Conservation (phyloP, 1,140 invertebrate genomes). For the Chelonus insularis region DNA sequence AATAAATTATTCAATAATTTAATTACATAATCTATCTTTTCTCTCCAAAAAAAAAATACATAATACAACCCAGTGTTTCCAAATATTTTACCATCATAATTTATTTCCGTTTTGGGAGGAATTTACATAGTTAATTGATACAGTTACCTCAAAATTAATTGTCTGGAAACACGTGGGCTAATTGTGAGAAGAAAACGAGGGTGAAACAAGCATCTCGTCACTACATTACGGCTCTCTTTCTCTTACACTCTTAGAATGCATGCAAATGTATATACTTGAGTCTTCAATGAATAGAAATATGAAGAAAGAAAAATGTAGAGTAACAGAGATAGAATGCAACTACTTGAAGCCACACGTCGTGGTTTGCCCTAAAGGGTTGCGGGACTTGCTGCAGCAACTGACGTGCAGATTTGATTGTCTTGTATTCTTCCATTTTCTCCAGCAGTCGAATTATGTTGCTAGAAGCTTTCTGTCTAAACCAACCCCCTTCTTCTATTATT, state of each 20-base stretch:
- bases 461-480: neutral
- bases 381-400: slow-evolving; percentile 12
- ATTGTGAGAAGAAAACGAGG: too few relatives aligned
- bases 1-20: too few relatives aligned
- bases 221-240: neutral
- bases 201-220: neutral
- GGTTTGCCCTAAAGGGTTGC: slow-evolving; percentile 11
- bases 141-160: slow-evolving; percentile 4
- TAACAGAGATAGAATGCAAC: neutral
- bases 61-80: too few relatives aligned
- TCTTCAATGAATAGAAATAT: neutral
- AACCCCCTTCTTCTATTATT: neutral
- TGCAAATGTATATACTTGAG: neutral
- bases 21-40: too few relatives aligned
- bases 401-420: neutral
- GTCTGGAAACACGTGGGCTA: neutral
- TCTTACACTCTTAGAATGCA: neutral
- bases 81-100: too few relatives aligned
- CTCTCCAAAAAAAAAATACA: too few relatives aligned
- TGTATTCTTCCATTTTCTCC: neutral
- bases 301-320: neutral
- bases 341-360: slow-evolving; percentile 11
- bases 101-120: neutral
- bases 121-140: neutral
- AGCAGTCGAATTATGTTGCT: neutral